Evolutionary conservation across 2,888 invertebrate species (phyloP).

Genomic region (Tyria jacobaeae): DNA sequence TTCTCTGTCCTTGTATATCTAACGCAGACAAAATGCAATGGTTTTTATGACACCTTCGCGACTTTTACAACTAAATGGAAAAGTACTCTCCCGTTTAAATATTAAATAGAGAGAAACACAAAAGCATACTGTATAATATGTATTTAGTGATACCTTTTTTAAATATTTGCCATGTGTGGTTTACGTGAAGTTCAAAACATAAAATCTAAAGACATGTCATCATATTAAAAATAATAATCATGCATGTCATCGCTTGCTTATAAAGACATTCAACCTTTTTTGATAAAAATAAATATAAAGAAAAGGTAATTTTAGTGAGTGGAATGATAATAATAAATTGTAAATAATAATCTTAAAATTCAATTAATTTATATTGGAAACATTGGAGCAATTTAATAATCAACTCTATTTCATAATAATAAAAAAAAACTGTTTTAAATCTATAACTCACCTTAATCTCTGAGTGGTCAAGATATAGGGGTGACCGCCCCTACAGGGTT

Average conservation of each 20-base stretch:
- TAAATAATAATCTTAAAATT: not conserved
- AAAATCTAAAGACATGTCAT: too few species aligned
- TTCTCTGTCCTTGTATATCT: constrained; percentile 4
- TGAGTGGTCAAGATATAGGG: constrained; percentile 54
- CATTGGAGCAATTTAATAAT: constrained; percentile 23
- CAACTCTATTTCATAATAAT: constrained; percentile 17
- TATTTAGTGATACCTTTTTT: not conserved
- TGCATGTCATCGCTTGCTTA: too few species aligned
- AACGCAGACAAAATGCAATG: constrained; percentile 16
- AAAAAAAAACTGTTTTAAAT: constrained; percentile 26
- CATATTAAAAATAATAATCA: too few species aligned
- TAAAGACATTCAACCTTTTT: too few species aligned
- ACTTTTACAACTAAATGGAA: constrained; percentile 35
- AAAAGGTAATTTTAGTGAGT: too few species aligned
- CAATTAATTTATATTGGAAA: not conserved
- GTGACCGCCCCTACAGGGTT: constrained; percentile 75
- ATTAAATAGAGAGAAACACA: not conserved
- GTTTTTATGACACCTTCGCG: constrained; percentile 29
- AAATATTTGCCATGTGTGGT: too few species aligned
- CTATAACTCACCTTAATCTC: constrained; percentile 49
- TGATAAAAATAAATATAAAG: too few species aligned
- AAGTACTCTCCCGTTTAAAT: constrained; percentile 22
- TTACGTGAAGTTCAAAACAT: too few species aligned
- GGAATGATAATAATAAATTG: too few species aligned
- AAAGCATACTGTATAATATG: not conserved